These are phyloP conservation scores for Gerris buenoi DNA, from an alignment of 1,140 invertebrate genomes.

Conservation along the genomic window DNA sequence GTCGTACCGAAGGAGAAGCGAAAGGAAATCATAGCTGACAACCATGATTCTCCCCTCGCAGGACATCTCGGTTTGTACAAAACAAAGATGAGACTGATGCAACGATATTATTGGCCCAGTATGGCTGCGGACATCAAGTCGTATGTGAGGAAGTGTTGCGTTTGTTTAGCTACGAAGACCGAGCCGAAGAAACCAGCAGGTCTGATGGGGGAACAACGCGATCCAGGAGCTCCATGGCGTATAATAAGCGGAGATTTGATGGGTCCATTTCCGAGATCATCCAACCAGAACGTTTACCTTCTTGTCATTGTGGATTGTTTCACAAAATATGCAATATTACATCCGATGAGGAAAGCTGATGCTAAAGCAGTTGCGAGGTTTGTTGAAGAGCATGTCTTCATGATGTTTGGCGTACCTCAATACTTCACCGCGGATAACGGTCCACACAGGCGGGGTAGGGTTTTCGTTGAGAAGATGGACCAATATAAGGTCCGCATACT, in stretches of 20 bases:
- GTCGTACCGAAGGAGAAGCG: conserved; percentile 20
- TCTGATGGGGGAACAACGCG: not conserved
- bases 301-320: conserved; percentile 29
- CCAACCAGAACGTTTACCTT: conserved; percentile 21
- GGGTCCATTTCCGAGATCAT: not conserved
- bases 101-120: conserved; percentile 17
- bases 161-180: not conserved
- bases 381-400: not conserved
- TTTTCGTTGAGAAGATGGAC: not conserved
- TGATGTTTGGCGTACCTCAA: not conserved
- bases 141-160: conserved; percentile 15
- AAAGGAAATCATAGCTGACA: conserved; percentile 17
- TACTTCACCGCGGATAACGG: not conserved
- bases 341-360: conserved; percentile 16
- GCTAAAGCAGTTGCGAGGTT: not conserved
- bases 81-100: conserved; percentile 20
- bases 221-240: not conserved
- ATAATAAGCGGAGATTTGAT: not conserved
- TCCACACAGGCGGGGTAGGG: not conserved
- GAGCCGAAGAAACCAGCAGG: not conserved
- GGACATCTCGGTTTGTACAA: conserved; percentile 28
- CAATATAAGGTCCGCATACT: not conserved
- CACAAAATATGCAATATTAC: conserved; percentile 28
- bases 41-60: conserved; percentile 22
- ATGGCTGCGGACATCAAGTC: conserved; percentile 15